phyloP scores from a whole-genome alignment of 2,113 vertebrate species.

The Arenaria interpres region DNA sequence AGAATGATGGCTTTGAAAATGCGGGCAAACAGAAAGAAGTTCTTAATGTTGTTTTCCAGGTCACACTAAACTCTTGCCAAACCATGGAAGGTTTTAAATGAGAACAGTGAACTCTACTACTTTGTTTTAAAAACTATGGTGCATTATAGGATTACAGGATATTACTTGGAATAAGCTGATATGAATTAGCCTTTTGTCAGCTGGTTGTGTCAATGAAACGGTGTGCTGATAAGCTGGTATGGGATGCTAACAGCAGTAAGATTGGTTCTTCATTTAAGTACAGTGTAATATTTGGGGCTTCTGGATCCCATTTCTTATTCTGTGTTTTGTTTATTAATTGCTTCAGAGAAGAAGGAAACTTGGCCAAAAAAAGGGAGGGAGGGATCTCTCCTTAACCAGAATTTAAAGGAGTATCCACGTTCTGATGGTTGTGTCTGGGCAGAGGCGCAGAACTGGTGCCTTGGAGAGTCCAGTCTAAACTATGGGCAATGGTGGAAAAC shows the following conservation, averaged over 20 bases:
- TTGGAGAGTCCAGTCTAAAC: not conserved
- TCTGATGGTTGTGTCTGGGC: not conserved
- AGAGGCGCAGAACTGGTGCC: not conserved
- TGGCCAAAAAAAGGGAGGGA: not conserved
- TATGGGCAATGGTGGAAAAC: not conserved
- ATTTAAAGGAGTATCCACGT: not conserved
- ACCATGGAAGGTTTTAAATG: not conserved
- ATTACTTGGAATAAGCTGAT: not conserved
- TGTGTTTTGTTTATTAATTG: not conserved
- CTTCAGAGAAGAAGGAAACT: not conserved
- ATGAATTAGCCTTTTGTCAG: not conserved
- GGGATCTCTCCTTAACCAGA: not conserved
- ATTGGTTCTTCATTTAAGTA: not conserved
- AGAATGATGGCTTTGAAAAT: not conserved
- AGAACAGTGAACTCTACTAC: not conserved
- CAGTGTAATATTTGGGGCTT: not conserved
- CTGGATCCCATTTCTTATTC: not conserved
- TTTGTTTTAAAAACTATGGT: not conserved
- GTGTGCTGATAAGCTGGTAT: not conserved
- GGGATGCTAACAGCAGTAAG: not conserved
- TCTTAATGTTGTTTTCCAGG: not conserved
- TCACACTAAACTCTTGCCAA: fast-evolving
- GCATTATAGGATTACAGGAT: not conserved
- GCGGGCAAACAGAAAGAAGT: not conserved
- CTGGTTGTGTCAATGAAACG: not conserved